Conservation (phyloP, 2,113 vertebrate species). For the Corythoichthys intestinalis region DNA sequence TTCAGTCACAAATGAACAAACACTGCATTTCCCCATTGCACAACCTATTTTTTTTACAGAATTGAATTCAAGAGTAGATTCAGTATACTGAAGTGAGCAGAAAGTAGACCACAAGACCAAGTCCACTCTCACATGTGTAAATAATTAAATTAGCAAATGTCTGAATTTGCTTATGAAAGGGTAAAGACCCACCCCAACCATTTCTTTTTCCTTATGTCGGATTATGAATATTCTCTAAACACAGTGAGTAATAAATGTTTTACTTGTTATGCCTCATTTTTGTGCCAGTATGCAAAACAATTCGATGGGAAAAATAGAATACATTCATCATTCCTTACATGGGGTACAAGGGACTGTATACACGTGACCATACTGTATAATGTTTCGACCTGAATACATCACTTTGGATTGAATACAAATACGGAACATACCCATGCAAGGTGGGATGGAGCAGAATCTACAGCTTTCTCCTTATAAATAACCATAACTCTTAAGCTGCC, state of each 20-base stretch:
- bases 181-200: neutral
- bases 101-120: neutral
- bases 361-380: neutral
- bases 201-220: neutral
- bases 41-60: slow-evolving; percentile 4
- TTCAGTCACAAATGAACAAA: slow-evolving; percentile 12
- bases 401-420: neutral
- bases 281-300: neutral
- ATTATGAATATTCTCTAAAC: neutral
- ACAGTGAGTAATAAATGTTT: neutral
- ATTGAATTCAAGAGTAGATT: slow-evolving; percentile 16
- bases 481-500: neutral
- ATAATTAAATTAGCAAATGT: neutral
- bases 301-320: neutral
- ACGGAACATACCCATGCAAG: neutral
- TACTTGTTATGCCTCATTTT: neutral
- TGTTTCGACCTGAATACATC: neutral
- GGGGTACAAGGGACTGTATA: neutral
- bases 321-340: neutral
- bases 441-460: neutral
- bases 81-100: neutral
- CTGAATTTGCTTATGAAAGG: neutral
- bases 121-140: neutral
- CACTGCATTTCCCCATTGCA: neutral
- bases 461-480: neutral